These are phyloP conservation scores for Stegodyphus mimosarum DNA, from an alignment of 1,140 invertebrate genomes.

Conservation along the genomic window DNA sequence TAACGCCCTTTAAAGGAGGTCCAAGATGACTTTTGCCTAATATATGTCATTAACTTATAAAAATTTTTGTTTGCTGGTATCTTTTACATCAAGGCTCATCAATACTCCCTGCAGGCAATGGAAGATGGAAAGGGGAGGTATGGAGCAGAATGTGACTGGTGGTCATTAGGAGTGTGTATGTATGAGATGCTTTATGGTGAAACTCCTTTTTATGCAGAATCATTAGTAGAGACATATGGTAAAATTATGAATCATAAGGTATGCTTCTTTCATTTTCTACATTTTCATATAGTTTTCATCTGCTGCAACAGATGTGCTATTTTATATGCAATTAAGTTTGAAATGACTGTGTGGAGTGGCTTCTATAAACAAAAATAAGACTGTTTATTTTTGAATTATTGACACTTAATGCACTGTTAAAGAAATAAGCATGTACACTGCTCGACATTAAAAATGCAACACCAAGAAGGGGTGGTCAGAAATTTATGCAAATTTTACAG, in stretches of 20 bases:
- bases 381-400: neutral
- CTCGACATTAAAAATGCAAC: too few relatives aligned
- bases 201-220: constrained; percentile 99
- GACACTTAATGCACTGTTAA: neutral
- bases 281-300: constrained; percentile 74
- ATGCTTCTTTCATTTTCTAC: constrained; percentile 84
- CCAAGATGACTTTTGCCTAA: neutral
- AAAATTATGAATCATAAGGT: constrained; percentile 99
- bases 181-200: constrained; percentile 99
- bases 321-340: neutral
- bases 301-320: neutral
- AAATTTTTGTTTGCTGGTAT: constrained; percentile 4
- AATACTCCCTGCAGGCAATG: constrained; percentile 68
- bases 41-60: neutral
- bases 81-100: constrained; percentile 54
- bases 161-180: constrained; percentile 99
- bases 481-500: too few relatives aligned
- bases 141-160: constrained; percentile 99
- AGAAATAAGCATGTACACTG: too few relatives aligned
- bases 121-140: constrained; percentile 93
- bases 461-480: too few relatives aligned
- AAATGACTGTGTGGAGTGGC: neutral
- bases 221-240: constrained; percentile 98
- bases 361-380: neutral
- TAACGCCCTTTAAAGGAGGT: neutral